Conservation (phyloP, 2,113 vertebrate genomes). For the Loxodonta africana region DNA sequence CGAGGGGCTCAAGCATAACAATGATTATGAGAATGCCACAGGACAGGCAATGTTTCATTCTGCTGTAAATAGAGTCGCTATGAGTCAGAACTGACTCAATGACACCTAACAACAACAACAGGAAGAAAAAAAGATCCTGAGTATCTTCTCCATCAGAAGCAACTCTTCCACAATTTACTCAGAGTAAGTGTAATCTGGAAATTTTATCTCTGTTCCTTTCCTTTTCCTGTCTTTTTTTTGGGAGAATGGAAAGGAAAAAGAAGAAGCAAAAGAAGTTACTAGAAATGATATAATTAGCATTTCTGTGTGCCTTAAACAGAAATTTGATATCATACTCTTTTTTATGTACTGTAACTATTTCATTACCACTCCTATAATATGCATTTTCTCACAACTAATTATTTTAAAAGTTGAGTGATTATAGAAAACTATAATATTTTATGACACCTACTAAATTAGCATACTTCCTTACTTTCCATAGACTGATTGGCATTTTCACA, state of each 20-base stretch:
- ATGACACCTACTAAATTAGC: background rate
- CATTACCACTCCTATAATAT: background rate
- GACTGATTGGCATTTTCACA: background rate
- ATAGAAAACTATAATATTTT: background rate
- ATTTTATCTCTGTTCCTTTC: background rate
- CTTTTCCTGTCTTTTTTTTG: background rate
- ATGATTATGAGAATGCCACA: too few relatives aligned
- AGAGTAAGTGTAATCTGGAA: background rate
- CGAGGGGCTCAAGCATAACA: too few relatives aligned
- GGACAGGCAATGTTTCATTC: too few relatives aligned
- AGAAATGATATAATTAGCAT: background rate
- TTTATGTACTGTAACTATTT: background rate
- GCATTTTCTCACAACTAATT: background rate
- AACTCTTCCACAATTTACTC: background rate
- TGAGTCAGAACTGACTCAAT: too few relatives aligned
- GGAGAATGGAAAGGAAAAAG: background rate
- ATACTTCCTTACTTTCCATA: background rate
- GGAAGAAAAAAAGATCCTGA: background rate
- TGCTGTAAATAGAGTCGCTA: too few relatives aligned
- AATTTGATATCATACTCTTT: background rate
- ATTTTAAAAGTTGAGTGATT: conserved; percentile 46
- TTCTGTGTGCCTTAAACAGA: background rate
- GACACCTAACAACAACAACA: too few relatives aligned
- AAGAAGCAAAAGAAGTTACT: background rate
- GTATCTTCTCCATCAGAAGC: background rate